These are phyloP conservation scores for Pseudeuparius sepicola DNA, from an alignment of 2,888 invertebrate species.

Conservation along the genomic window DNA sequence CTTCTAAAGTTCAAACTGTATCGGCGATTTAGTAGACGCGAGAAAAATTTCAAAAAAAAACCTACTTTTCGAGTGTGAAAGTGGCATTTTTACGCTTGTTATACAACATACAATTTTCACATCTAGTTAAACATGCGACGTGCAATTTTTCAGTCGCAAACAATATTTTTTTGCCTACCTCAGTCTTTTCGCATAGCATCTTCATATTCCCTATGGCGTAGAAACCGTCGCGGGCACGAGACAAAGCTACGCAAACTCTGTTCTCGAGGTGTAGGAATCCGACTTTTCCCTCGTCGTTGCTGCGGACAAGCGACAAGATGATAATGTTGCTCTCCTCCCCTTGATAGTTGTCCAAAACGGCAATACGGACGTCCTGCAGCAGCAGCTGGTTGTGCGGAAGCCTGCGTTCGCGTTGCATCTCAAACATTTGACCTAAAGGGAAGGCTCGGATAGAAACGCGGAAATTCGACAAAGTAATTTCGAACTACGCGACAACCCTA, in stretches of 20 bases:
- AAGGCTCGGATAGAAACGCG: too few species aligned
- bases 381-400: constrained; percentile 19
- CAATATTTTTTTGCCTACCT: constrained; percentile 28
- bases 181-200: constrained; percentile 41
- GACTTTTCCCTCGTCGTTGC: constrained; percentile 54
- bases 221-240: constrained; percentile 60
- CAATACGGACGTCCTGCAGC: constrained; percentile 47
- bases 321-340: constrained; percentile 66
- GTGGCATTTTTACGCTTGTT: too few species aligned
- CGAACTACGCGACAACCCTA: too few species aligned
- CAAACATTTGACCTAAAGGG: constrained; percentile 60
- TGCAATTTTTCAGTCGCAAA: too few species aligned
- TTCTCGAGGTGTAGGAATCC: constrained; percentile 63
- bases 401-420: constrained; percentile 42
- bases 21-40: too few species aligned
- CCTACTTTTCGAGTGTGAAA: too few species aligned
- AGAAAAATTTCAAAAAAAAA: too few species aligned
- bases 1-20: too few species aligned
- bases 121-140: too few species aligned
- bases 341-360: constrained; percentile 70
- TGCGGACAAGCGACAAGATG: constrained; percentile 68
- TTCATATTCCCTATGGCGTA: constrained; percentile 67
- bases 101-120: too few species aligned
- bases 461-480: too few species aligned
- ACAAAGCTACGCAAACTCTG: constrained; percentile 68